Conservation (phyloP, 2,888 invertebrate genomes). For the Diloba caeruleocephala region DNA sequence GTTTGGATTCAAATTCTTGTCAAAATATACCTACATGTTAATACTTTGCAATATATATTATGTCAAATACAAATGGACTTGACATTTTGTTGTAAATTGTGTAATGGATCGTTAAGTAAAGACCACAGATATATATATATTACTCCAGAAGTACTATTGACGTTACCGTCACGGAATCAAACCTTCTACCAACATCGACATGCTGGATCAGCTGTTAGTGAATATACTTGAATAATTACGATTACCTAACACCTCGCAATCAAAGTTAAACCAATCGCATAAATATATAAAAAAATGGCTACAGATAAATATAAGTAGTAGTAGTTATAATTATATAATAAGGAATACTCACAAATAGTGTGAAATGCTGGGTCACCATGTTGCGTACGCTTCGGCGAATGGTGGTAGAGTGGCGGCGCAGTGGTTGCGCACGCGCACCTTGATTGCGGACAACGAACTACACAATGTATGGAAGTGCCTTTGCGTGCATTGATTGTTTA, state of each 20-base stretch:
- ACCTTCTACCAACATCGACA: constrained; percentile 7
- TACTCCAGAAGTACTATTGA: constrained; percentile 34
- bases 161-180: constrained; percentile 35
- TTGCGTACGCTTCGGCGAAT: constrained; percentile 79
- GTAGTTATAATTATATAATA: constrained; percentile 49
- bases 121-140: too few relatives aligned
- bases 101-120: constrained; percentile 7
- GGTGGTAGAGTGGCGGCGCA: constrained; percentile 75
- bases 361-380: constrained; percentile 73
- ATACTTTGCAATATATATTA: too few relatives aligned
- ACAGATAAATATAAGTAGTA: constrained; percentile 43
- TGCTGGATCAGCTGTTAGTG: constrained; percentile 10
- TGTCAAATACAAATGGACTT: too few relatives aligned
- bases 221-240: constrained; percentile 3
- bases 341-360: constrained; percentile 72
- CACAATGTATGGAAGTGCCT: constrained; percentile 64
- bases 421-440: constrained; percentile 75
- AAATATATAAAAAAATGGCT: constrained; percentile 47
- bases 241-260: constrained; percentile 19
- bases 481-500: constrained; percentile 45
- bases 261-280: constrained; percentile 29
- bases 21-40: too few relatives aligned
- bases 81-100: too few relatives aligned
- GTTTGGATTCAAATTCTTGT: too few relatives aligned
- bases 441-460: constrained; percentile 62